phyloP scores from a whole-genome alignment of 2,888 invertebrate species.

The Cataglyphis albicans region DNA sequence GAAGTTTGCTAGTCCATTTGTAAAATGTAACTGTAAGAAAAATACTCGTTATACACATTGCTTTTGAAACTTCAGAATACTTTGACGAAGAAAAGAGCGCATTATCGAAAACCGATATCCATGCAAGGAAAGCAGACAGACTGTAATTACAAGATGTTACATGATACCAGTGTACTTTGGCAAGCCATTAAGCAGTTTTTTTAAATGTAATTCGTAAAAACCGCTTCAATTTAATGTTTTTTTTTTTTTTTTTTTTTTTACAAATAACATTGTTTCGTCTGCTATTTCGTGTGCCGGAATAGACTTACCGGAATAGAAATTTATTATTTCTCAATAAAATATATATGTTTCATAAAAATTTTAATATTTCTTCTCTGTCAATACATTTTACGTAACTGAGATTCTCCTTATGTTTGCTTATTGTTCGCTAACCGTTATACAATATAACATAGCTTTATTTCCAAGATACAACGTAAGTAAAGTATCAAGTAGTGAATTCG shows the following conservation, averaged over 20 bases:
- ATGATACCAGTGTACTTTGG: conserved; percentile 40
- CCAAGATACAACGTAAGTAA: background rate
- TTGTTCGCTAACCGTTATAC: background rate
- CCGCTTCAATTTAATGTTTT: conserved; percentile 9
- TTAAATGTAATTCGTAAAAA: conserved; percentile 32
- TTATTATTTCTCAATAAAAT: background rate
- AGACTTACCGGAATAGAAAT: background rate
- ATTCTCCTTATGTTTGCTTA: background rate
- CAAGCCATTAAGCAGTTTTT: conserved; percentile 46
- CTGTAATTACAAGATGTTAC: conserved; percentile 54
- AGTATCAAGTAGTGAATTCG: background rate
- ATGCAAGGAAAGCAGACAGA: conserved; percentile 42
- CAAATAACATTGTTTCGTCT: conserved; percentile 1
- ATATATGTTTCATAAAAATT: background rate
- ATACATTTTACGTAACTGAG: background rate
- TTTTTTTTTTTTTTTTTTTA: no score
- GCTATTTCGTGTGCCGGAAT: background rate
- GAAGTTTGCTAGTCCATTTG: conserved; percentile 10
- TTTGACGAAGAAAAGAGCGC: conserved; percentile 48
- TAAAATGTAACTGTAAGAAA: conserved; percentile 30
- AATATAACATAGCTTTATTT: conserved; percentile 1
- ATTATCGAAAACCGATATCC: conserved; percentile 53
- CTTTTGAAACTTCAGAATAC: conserved; percentile 47
- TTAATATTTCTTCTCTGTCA: background rate
- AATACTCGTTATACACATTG: conserved; percentile 38